Percentiles rank a stretch among this genome's conserved stretches.
phyloP scores from a whole-genome alignment of 2,113 vertebrate genomes.

The Epinephelus lanceolatus region DNA sequence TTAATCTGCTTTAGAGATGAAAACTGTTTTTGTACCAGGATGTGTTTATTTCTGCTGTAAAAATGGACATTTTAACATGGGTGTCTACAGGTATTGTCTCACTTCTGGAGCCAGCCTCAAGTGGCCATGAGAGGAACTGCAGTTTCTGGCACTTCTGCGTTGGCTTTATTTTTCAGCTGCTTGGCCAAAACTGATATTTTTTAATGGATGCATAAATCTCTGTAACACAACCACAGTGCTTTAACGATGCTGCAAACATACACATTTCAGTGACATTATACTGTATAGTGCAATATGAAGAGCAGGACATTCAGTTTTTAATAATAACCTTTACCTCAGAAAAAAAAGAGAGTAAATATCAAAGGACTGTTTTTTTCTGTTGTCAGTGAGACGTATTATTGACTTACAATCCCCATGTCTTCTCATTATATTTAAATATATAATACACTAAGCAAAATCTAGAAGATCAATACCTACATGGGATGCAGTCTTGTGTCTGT shows the following conservation, averaged over 20 bases:
- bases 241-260: not conserved
- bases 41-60: no score
- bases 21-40: no score
- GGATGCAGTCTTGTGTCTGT: no score
- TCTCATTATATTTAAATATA: not conserved
- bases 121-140: no score
- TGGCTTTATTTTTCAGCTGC: no score
- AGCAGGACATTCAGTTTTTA: not conserved
- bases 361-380: not conserved
- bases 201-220: not conserved
- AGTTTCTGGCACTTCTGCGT: no score
- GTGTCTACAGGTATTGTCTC: no score
- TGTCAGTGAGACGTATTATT: not conserved
- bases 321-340: not conserved
- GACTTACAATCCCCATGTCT: not conserved
- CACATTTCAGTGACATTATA: slow-evolving; percentile 2
- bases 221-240: not conserved
- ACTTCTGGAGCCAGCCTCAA: no score
- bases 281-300: not conserved
- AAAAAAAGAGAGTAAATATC: not conserved
- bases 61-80: no score
- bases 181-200: slow-evolving; percentile 1
- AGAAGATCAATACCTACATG: not conserved
- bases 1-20: no score
- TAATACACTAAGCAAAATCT: not conserved